These are phyloP conservation scores for Saccopteryx bilineata DNA, from an alignment of 2,113 vertebrate species.

Conservation along the genomic window DNA sequence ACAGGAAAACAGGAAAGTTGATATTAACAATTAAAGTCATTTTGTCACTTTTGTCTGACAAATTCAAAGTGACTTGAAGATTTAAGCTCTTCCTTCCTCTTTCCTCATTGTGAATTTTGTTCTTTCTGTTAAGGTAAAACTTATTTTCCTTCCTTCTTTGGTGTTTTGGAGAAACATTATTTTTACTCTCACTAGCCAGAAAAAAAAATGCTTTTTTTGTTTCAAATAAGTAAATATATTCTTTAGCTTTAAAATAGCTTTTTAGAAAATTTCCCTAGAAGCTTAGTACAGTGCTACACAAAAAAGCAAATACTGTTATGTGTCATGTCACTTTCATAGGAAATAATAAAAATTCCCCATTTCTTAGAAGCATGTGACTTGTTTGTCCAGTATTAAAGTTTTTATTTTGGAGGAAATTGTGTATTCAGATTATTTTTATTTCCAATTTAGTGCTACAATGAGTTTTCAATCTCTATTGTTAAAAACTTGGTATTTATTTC, in stretches of 20 bases:
- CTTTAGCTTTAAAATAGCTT: constrained; percentile 58
- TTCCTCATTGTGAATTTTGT: constrained; percentile 17
- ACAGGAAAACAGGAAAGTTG: constrained; percentile 22
- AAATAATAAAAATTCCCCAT: constrained; percentile 60
- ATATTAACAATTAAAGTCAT: background rate
- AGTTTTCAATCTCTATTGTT: constrained; percentile 25
- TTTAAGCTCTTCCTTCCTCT: constrained; percentile 2
- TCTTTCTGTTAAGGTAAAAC: constrained; percentile 36
- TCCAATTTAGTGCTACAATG: background rate
- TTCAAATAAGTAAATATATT: constrained; percentile 29
- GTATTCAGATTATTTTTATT: constrained; percentile 62
- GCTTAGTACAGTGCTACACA: background rate
- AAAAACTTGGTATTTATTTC: background rate
- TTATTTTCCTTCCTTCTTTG: constrained; percentile 60
- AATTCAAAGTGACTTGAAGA: constrained; percentile 54
- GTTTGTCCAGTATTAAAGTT: constrained; percentile 2
- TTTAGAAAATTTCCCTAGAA: constrained; percentile 65
- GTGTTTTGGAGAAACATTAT: constrained; percentile 39
- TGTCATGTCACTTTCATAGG: constrained; percentile 60
- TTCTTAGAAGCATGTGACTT: constrained; percentile 64
- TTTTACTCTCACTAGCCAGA: constrained; percentile 48
- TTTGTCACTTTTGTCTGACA: background rate
- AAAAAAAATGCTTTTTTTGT: background rate
- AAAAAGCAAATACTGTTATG: constrained; percentile 33
- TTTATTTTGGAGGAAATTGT: constrained; percentile 64